Base-by-base conservation (phyloP, 2,797 vertebrate species). In the Acrossocheilus fasciatus region DNA sequence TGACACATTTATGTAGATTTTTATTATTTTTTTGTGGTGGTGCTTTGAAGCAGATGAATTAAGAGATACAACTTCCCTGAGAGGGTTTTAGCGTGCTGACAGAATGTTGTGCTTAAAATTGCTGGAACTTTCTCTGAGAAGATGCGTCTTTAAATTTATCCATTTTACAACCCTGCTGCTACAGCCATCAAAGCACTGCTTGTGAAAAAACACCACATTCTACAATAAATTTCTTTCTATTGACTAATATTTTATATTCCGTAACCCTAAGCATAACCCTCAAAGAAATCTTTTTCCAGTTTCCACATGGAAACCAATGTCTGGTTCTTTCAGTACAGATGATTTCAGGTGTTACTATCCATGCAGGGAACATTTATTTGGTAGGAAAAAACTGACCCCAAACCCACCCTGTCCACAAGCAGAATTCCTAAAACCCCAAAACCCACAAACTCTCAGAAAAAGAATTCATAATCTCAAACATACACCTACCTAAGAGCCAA, bases 161-260 rank as follows among this genome's bases (percentile, higher is more conserved):
- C 0, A 10, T 79, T 45, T 62, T 62, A 59, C 76, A 79, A 79
- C 54, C 41, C 57, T 62, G 59, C 41, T 64, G n/a, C 39, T 80
- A 11, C 9, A 20, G 77, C 57, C n/a, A 30, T 80, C 57, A 80
- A 80, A 80, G 5, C n/a, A 18, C 57, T 64, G 15, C 57, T 45
- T 64, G 57, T 79, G 34, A 36, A 30, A 79, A 79, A 79, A n/a
- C 54, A 79, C 54, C 39, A 62, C 39, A 62, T 79, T 79, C 39
- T 26, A 79, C n/a, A 64, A 62, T 30, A 43, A 43, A 26, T 43
- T 30, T 64, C 4, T 64, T 64, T 80, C 15, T 45, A 45, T 12
- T 80, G 57, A 64, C 77, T 80, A 64, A 80, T 45, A 45, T 80
- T 30, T 64, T 80, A n/a, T 45, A n/a, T 79, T 11, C 18, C n/a